These are phyloP conservation scores for Fregata magnificens DNA, from an alignment of 2,113 vertebrate genomes.

Conservation along the genomic window DNA sequence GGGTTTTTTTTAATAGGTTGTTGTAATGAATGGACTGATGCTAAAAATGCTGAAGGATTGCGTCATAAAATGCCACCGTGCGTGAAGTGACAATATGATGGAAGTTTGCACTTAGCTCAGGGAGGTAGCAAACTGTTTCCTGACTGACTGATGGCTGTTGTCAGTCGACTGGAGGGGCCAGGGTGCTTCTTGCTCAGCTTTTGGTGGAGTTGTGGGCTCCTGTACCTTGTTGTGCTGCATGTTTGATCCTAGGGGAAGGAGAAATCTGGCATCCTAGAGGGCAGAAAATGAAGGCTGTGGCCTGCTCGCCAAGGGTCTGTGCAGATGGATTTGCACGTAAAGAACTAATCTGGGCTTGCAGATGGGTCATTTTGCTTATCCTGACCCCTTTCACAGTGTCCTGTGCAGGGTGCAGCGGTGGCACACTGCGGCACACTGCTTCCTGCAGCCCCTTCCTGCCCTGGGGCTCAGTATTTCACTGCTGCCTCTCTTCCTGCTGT, in stretches of 20 bases:
- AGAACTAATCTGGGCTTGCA: background rate
- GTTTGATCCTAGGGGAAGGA: background rate
- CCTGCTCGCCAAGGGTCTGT: background rate
- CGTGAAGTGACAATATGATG: background rate
- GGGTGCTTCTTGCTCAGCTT: background rate
- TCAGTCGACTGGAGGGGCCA: background rate
- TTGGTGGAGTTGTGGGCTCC: background rate
- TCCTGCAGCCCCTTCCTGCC: background rate
- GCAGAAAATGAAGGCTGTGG: background rate
- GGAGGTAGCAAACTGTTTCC: background rate
- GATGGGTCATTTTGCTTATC: background rate
- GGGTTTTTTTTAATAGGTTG: background rate
- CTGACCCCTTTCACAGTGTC: accelerated
- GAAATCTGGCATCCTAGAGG: background rate
- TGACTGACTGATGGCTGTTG: background rate
- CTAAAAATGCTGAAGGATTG: background rate
- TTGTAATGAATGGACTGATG: background rate
- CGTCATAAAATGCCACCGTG: background rate
- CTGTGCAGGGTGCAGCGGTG: background rate
- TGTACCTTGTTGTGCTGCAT: background rate
- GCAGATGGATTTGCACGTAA: background rate
- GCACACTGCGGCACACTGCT: background rate
- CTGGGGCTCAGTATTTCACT: background rate
- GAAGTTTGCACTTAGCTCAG: background rate
- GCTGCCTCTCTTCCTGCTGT: background rate